phyloP scores from a whole-genome alignment of 1,140 invertebrate genomes.

The Diorhabda sublineata region DNA sequence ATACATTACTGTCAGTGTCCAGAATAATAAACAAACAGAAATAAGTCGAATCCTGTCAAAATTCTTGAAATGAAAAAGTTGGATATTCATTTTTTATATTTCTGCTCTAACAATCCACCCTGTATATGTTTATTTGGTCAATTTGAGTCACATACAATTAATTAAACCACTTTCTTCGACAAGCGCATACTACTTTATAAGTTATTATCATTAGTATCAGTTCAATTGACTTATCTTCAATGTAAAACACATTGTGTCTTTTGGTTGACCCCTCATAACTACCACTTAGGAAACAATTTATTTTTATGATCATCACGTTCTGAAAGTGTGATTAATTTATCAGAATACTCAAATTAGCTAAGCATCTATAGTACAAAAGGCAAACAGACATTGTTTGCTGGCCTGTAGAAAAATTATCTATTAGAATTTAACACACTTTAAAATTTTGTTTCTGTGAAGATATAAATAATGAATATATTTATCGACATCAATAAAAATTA shows the following conservation, averaged over 20 bases:
- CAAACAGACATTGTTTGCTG: background rate
- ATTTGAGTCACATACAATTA: too few species aligned
- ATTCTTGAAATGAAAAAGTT: too few species aligned
- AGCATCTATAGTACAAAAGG: background rate
- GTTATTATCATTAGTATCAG: background rate
- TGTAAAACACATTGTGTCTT: background rate
- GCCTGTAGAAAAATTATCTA: background rate
- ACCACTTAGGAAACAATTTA: background rate
- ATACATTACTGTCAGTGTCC: too few species aligned
- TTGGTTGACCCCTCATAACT: background rate
- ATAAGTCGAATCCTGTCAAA: too few species aligned
- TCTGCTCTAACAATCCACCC: too few species aligned
- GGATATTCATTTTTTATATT: too few species aligned
- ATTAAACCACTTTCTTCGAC: too few species aligned
- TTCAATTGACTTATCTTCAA: background rate
- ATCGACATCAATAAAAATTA: too few species aligned
- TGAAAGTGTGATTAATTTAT: background rate
- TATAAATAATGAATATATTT: too few species aligned
- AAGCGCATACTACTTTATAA: background rate
- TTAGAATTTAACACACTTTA: background rate
- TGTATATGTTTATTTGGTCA: too few species aligned
- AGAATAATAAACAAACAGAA: too few species aligned
- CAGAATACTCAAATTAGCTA: background rate
- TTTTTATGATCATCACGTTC: constrained; percentile 1
- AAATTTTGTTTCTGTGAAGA: background rate